Evolutionary conservation across 53 echinoderm and acorn worm species (phyloP).

Genomic region (Mesocentrotus franciscanus): DNA sequence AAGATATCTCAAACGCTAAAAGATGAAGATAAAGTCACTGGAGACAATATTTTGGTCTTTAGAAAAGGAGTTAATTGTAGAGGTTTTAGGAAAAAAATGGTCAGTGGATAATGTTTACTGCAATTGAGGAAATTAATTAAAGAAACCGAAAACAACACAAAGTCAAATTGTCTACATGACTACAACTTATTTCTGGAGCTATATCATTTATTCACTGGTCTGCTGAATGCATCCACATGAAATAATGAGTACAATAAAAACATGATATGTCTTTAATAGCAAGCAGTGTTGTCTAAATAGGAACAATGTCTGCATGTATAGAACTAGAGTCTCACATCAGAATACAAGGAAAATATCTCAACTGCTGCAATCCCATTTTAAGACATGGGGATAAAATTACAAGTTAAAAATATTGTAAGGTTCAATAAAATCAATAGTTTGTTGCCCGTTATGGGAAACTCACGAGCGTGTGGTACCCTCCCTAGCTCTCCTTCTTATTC

Average conservation of each 20-base stretch:
- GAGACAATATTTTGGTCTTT: too few relatives aligned
- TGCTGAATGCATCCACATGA: background rate
- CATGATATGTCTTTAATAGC: constrained; percentile 1
- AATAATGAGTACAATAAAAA: background rate
- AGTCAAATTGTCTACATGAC: too few relatives aligned
- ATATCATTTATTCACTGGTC: background rate
- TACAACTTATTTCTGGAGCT: too few relatives aligned
- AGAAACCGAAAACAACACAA: too few relatives aligned
- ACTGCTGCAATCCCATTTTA: constrained; percentile 30
- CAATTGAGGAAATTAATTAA: too few relatives aligned
- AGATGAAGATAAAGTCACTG: too few relatives aligned
- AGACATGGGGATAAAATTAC: background rate
- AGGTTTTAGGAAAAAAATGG: too few relatives aligned
- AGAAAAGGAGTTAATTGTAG: too few relatives aligned
- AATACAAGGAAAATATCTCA: constrained; percentile 25
- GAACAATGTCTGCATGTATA: background rate
- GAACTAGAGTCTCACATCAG: background rate
- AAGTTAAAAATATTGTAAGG: constrained; percentile 39
- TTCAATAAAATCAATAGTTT: constrained; percentile 64
- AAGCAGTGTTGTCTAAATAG: background rate
- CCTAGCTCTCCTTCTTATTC: constrained; percentile 29
- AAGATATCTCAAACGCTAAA: too few relatives aligned
- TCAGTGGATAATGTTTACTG: too few relatives aligned
- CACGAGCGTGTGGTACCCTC: background rate
- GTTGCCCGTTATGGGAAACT: constrained; percentile 24